phyloP scores from a whole-genome alignment of 1,140 invertebrate species.

The Diorhabda elongata region DNA sequence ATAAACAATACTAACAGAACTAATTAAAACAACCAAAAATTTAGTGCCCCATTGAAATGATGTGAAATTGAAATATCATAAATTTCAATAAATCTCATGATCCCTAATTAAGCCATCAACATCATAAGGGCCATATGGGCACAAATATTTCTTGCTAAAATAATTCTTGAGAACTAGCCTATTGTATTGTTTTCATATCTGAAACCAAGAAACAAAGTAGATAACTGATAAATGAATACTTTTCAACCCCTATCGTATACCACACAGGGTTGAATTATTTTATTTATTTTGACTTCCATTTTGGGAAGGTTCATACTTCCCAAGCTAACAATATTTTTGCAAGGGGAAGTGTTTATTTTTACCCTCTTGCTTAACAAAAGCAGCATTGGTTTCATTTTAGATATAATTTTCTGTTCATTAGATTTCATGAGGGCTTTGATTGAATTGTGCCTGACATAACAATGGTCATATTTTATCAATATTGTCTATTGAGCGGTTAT shows the following conservation, averaged over 20 bases:
- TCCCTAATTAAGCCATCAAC: constrained; percentile 5
- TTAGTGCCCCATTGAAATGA: no score
- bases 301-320: constrained; percentile 12
- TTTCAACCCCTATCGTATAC: constrained; percentile 15
- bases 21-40: no score
- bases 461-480: neutral
- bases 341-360: constrained; percentile 21
- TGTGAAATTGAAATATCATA: constrained; percentile 6
- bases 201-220: constrained; percentile 1
- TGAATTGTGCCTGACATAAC: neutral
- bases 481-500: no score
- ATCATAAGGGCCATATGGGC: constrained; percentile 14
- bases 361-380: constrained; percentile 17
- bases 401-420: constrained; percentile 11
- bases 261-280: constrained; percentile 20
- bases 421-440: neutral
- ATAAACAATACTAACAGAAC: no score
- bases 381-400: constrained; percentile 14
- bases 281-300: constrained; percentile 24
- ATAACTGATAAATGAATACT: constrained; percentile 1
- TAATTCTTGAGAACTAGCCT: constrained; percentile 3
- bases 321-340: constrained; percentile 26
- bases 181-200: constrained; percentile 12
- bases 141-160: constrained; percentile 10
- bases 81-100: constrained; percentile 8